Evolutionary conservation across 1,140 invertebrate genomes (phyloP).

Genomic region (Drosophila nikananu): DNA sequence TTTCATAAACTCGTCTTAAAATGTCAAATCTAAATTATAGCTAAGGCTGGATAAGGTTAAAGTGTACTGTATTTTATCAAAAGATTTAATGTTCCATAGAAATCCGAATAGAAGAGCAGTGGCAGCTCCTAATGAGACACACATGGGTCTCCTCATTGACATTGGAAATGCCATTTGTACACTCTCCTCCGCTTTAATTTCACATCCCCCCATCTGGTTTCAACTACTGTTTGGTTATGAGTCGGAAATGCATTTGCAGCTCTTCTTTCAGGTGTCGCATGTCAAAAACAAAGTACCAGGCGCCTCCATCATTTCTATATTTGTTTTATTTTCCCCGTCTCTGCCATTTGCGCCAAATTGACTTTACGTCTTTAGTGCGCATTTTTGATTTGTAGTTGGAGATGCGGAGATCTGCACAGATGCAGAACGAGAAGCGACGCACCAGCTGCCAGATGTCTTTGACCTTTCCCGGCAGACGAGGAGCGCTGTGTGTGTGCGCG

Average conservation of each 20-base stretch:
- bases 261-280: conserved; percentile 72
- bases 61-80: neutral
- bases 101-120: neutral
- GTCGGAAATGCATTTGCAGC: conserved; percentile 44
- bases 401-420: conserved; percentile 46
- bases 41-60: neutral
- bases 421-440: conserved; percentile 23
- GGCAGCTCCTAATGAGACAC: neutral
- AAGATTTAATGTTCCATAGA: neutral
- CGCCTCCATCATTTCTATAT: conserved; percentile 46
- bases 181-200: neutral
- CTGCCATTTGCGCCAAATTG: conserved; percentile 59
- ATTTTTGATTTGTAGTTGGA: conserved; percentile 75
- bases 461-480: conserved; percentile 59
- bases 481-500: conserved; percentile 21
- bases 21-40: neutral
- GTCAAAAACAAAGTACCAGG: conserved; percentile 47
- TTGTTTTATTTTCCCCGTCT: conserved; percentile 15
- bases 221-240: conserved; percentile 41
- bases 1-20: conserved; percentile 13
- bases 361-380: conserved; percentile 81
- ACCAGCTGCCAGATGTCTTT: conserved; percentile 69
- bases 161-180: too few relatives aligned
- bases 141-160: neutral
- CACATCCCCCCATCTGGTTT: neutral